These are phyloP conservation scores for Parasteatoda lunata DNA, from an alignment of 2,888 invertebrate genomes.

Conservation along the genomic window DNA sequence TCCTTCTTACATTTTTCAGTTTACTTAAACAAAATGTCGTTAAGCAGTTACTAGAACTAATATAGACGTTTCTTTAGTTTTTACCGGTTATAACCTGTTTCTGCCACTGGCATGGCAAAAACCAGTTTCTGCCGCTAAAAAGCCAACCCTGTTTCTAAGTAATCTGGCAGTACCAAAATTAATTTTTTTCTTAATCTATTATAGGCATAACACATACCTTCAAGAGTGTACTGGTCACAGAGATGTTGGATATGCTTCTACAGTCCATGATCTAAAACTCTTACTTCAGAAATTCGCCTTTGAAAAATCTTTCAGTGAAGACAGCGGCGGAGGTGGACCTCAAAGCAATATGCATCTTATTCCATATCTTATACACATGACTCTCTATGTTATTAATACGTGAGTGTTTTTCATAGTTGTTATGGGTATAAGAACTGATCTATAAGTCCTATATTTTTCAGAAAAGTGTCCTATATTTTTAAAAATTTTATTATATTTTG, in stretches of 20 bases:
- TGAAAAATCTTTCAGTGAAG: constrained; percentile 96
- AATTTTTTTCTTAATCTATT: constrained; percentile 43
- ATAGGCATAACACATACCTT: constrained; percentile 78
- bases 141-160: not conserved
- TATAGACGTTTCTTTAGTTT: too few relatives aligned
- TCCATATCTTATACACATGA: constrained; percentile 94
- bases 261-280: constrained; percentile 94
- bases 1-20: too few relatives aligned
- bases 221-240: constrained; percentile 76
- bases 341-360: constrained; percentile 98
- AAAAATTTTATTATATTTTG: not conserved
- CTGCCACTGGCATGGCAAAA: too few relatives aligned
- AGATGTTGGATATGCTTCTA: constrained; percentile 77
- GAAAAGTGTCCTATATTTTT: not conserved
- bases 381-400: constrained; percentile 93
- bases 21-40: too few relatives aligned
- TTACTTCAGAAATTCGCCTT: constrained; percentile 90
- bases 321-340: constrained; percentile 96
- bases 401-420: constrained; percentile 71
- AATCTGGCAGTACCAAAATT: not conserved
- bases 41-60: too few relatives aligned
- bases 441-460: too few relatives aligned
- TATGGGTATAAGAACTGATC: not conserved
- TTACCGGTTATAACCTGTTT: too few relatives aligned
- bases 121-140: too few relatives aligned